Evolutionary conservation across 2,888 invertebrate genomes (phyloP), one percentile per base, ranked within the genome.

Genomic region (Drosophila stalkeri): DNA sequence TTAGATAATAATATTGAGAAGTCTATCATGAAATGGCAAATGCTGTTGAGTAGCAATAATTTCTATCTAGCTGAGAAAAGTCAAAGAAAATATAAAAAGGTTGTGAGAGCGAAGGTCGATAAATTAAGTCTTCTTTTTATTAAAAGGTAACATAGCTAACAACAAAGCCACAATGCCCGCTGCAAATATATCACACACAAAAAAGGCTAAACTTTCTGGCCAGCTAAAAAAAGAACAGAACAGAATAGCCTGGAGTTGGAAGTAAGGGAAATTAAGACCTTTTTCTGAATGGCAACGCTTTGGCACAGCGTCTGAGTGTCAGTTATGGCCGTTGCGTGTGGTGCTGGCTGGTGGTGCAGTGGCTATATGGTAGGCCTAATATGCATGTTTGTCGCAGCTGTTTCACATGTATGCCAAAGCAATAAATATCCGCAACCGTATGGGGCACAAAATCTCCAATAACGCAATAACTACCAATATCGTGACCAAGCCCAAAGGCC

Each of bases 331-430:
- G 64, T 74, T 73, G 75, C 64, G 75, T 75, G 16, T 31, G 44
- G 37, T 27, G n/a, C n/a, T 8, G 20, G 39, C 47, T 12, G 47
- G 18, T 5, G 39, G 51, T 20, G 43, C 37, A 69, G 57, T 44
- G 43, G 35, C 59, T 70, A 71, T 27, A 68, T 75, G 80, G 82
- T 55, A 55, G 27, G 55, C 41, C 55, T 90, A 90, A 86, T 90
- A 89, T 86, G 88, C 86, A 86, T 88, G 90, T 90, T 88, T 90
- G 86, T 90, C 89, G 82, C 89, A 89, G 86, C 82, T 90, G 90
- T 82, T 87, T 65, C 78, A 75, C 82, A 89, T 78, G 89, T 87
- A 89, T 90, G 82, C 84, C 82, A 86, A 90, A 80, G 90, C 89
- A 81, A 90, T 90, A 89, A 90, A 90, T 90, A 89, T 89, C 78